Evolutionary conservation across 2,113 vertebrate genomes (phyloP).

Genomic region (Callorhinus ursinus): DNA sequence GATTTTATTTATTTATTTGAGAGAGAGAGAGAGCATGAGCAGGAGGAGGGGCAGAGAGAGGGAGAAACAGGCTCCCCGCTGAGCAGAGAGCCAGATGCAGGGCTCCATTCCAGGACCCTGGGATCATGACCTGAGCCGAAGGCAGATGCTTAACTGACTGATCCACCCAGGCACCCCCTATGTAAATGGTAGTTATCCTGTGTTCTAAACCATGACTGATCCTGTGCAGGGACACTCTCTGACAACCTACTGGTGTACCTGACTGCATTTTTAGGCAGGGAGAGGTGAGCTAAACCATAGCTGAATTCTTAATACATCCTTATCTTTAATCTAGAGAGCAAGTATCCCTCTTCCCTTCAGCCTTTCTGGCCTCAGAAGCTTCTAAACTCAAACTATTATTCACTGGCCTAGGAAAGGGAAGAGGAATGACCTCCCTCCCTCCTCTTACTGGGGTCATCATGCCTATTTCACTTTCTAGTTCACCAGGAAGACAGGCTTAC

Average conservation of each 20-base stretch:
- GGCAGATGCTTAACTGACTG: no score
- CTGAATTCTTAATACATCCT: not conserved
- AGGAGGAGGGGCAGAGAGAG: no score
- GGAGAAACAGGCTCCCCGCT: no score
- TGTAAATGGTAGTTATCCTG: not conserved
- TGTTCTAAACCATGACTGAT: not conserved
- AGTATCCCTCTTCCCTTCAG: not conserved
- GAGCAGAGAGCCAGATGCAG: no score
- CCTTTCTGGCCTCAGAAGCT: not conserved
- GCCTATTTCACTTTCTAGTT: slow-evolving; percentile 13
- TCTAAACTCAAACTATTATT: not conserved
- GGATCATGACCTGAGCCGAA: no score
- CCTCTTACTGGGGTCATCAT: not conserved
- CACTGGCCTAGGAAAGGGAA: not conserved
- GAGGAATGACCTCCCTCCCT: not conserved
- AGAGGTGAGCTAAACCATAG: not conserved
- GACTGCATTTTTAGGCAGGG: not conserved
- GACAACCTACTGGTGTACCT: not conserved
- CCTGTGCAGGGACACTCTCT: not conserved
- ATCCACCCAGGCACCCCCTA: no score
- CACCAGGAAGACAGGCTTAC: not conserved
- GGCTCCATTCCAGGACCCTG: no score
- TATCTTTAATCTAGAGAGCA: not conserved
- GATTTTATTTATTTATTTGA: no score
- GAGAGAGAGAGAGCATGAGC: no score